Evolutionary conservation across 2,113 vertebrate genomes (phyloP).

Genomic region (Gavia stellata): DNA sequence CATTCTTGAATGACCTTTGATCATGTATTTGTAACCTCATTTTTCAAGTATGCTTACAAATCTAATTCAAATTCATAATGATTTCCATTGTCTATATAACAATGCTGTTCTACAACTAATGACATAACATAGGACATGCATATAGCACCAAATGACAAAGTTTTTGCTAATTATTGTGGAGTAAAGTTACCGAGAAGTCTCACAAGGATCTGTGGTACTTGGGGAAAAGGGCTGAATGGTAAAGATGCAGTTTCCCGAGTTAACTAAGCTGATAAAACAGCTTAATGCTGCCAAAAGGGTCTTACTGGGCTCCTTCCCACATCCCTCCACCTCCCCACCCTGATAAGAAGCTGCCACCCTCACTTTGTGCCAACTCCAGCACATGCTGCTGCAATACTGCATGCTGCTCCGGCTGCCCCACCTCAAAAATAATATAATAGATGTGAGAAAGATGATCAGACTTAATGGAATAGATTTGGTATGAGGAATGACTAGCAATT

Average conservation of each 20-base stretch:
- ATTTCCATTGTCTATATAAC: not conserved
- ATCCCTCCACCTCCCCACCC: not conserved
- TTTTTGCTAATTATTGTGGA: not conserved
- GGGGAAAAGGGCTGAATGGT: not conserved
- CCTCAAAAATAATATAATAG: not conserved
- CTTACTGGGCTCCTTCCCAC: not conserved
- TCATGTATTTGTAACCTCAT: not conserved
- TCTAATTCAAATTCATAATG: not conserved
- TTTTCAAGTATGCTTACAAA: not conserved
- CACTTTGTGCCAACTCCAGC: not conserved
- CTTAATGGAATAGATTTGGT: not conserved
- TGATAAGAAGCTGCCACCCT: not conserved
- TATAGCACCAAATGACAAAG: not conserved
- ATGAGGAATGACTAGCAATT: not conserved
- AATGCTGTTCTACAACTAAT: not conserved
- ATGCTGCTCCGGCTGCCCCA: not conserved
- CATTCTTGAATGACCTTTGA: not conserved
- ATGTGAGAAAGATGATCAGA: not conserved
- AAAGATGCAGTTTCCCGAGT: not conserved
- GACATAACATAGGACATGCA: not conserved
- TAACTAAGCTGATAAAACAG: not conserved
- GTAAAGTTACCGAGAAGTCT: not conserved
- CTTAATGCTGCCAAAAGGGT: not conserved
- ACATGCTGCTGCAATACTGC: not conserved
- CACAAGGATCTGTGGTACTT: not conserved